Conservation (phyloP, 1,140 invertebrate genomes). For the Helicoverpa armigera region DNA sequence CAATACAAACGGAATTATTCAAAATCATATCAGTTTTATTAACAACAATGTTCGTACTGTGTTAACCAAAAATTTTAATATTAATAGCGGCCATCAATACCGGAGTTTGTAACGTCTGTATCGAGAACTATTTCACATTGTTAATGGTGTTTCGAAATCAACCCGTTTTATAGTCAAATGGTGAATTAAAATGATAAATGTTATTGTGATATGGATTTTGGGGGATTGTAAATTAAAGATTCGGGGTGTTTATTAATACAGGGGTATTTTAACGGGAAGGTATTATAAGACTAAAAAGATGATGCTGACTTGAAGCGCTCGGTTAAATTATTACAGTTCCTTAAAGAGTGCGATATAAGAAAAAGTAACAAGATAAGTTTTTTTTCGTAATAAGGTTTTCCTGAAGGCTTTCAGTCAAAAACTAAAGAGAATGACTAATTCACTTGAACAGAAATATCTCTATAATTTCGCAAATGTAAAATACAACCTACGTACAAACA, state of each 20-base stretch:
- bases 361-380: too few relatives aligned
- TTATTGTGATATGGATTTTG: background rate
- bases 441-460: too few relatives aligned
- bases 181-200: background rate
- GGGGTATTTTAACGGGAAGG: too few relatives aligned
- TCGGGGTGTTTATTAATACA: background rate
- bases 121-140: constrained; percentile 43
- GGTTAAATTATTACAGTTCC: too few relatives aligned
- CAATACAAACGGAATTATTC: background rate
- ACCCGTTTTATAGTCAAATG: constrained; percentile 10
- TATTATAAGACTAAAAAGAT: too few relatives aligned
- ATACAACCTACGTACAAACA: too few relatives aligned
- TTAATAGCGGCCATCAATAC: constrained; percentile 27
- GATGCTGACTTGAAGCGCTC: too few relatives aligned
- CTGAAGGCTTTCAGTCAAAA: too few relatives aligned
- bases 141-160: constrained; percentile 45
- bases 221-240: constrained; percentile 2
- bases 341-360: too few relatives aligned
- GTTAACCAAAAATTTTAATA: constrained; percentile 28
- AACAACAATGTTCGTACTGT: background rate
- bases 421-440: too few relatives aligned
- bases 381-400: too few relatives aligned
- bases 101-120: constrained; percentile 21
- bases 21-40: constrained; percentile 27
- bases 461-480: too few relatives aligned